phyloP scores from a whole-genome alignment of 2,113 vertebrate genomes.

The Cyprinodon brontotheroides region DNA sequence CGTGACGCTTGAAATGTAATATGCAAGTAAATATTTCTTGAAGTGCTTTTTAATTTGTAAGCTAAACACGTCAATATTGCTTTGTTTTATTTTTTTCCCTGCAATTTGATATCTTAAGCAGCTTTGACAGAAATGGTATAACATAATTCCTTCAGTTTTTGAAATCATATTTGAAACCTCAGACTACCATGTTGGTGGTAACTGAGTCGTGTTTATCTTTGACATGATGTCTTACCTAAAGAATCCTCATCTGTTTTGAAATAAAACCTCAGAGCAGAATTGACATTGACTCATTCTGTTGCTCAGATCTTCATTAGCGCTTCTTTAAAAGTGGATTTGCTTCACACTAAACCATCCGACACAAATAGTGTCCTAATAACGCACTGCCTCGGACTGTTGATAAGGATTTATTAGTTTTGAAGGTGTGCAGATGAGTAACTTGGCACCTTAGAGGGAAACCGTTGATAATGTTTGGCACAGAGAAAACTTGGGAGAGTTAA shows the following conservation, averaged over 20 bases:
- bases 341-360: neutral
- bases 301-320: neutral
- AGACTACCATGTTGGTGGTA: neutral
- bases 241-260: neutral
- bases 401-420: constrained; percentile 10
- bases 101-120: neutral
- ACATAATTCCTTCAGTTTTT: neutral
- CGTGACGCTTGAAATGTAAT: no score
- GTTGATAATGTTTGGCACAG: neutral
- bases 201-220: neutral
- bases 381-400: neutral
- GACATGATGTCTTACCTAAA: neutral
- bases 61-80: neutral
- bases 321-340: constrained; percentile 1
- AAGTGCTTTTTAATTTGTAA: no score
- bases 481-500: neutral
- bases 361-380: neutral
- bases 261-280: neutral
- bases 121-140: neutral
- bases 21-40: no score
- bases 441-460: constrained; percentile 1
- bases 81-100: neutral
- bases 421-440: constrained; percentile 25
- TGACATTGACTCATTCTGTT: neutral
- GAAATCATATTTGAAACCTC: neutral